A percentile compares a stretch with the other conserved stretches of the same genome.
Evolutionary conservation across 2,113 vertebrate species (phyloP).

Genomic region (Neomonachus schauinslandi): DNA sequence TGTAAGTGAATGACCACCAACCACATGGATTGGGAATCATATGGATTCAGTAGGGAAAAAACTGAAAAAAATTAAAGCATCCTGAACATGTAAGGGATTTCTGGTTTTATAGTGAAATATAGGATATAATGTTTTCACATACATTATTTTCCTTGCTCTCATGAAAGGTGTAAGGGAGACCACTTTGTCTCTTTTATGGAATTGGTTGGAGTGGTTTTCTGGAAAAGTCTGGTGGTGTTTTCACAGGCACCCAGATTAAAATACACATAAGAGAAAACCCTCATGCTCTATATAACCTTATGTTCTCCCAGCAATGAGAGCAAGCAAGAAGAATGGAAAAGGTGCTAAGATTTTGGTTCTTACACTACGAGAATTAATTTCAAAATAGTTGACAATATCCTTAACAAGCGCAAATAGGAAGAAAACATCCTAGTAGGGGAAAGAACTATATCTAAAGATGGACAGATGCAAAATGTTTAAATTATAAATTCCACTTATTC

Average conservation of each 20-base stretch:
- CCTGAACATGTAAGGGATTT: neutral
- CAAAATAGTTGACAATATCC: constrained; percentile 5
- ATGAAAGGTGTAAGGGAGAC: neutral
- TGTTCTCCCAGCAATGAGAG: neutral
- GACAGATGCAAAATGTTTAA: neutral
- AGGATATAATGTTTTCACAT: neutral
- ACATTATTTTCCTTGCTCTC: neutral
- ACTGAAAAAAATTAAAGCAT: neutral
- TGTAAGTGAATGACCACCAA: neutral
- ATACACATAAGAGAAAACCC: neutral
- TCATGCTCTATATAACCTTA: neutral
- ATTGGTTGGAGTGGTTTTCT: neutral
- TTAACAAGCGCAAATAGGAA: constrained; percentile 26
- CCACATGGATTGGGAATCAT: neutral
- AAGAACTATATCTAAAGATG: neutral
- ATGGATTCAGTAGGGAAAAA: neutral
- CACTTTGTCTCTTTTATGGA: neutral
- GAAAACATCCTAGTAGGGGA: neutral
- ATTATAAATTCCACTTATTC: neutral
- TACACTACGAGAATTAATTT: neutral
- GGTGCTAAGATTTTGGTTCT: neutral
- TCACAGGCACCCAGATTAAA: neutral
- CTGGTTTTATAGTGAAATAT: neutral
- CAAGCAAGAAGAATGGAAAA: neutral
- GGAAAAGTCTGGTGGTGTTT: neutral